phyloP scores from a whole-genome alignment of 2,888 invertebrate genomes.

The Elysia crispata region DNA sequence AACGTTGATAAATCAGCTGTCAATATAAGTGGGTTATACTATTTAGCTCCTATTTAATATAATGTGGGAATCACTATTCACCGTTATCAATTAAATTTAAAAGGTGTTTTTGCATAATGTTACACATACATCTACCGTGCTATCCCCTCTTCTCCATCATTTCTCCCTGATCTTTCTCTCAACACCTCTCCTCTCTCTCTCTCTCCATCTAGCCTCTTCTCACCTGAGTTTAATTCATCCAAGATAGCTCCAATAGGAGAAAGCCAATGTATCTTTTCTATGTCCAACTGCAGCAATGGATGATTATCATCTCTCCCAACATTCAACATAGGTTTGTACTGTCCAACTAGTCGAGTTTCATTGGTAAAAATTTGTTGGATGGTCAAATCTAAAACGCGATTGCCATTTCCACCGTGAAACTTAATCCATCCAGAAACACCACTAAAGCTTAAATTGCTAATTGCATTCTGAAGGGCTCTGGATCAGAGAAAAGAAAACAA shows the following conservation, averaged over 20 bases:
- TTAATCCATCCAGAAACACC: slow-evolving; percentile 87
- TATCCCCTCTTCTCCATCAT: too few species aligned
- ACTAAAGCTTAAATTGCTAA: slow-evolving; percentile 84
- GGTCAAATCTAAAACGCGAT: slow-evolving; percentile 79
- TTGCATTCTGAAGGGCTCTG: slow-evolving; percentile 53
- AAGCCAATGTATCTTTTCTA: slow-evolving; percentile 83
- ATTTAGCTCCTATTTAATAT: too few species aligned
- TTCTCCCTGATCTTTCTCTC: too few species aligned
- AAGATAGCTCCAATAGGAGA: slow-evolving; percentile 82
- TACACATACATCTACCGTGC: too few species aligned
- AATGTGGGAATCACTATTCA: too few species aligned
- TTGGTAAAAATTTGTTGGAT: slow-evolving; percentile 76
- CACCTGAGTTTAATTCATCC: slow-evolving; percentile 80
- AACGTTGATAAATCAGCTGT: too few species aligned
- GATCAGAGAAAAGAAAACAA: too few species aligned
- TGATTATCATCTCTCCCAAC: slow-evolving; percentile 69
- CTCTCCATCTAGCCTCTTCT: not conserved
- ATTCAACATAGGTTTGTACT: slow-evolving; percentile 66
- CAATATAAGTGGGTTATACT: too few species aligned
- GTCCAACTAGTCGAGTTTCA: slow-evolving; percentile 70
- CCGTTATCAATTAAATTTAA: too few species aligned
- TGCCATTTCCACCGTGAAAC: slow-evolving; percentile 85
- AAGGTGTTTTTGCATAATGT: too few species aligned
- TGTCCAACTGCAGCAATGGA: slow-evolving; percentile 78
- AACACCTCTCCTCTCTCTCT: too few species aligned